phyloP scores from a whole-genome alignment of 2,797 vertebrate genomes.

The Melanotaenia parkinsoni region DNA sequence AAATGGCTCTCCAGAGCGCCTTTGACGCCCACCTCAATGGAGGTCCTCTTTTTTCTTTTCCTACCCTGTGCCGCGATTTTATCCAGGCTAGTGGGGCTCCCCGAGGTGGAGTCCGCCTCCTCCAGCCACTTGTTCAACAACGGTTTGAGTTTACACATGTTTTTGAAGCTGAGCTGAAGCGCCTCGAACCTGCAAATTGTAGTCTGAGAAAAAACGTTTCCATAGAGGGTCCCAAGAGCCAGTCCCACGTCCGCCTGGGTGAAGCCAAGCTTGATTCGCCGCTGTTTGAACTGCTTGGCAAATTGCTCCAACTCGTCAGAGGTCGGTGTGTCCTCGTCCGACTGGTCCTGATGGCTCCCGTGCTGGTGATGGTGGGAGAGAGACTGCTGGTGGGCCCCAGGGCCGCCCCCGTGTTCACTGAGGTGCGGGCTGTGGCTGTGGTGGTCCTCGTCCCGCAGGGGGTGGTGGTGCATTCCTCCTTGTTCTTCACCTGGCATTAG shows the following conservation, averaged over 20 bases:
- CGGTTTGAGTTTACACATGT: slow-evolving; percentile 99
- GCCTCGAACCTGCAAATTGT: slow-evolving; percentile 99
- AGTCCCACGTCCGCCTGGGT: slow-evolving; percentile 96
- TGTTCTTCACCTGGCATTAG: slow-evolving; percentile 89
- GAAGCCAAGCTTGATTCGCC: slow-evolving; percentile 96
- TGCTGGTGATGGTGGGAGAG: slow-evolving; percentile 83
- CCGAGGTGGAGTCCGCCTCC: slow-evolving; percentile 97
- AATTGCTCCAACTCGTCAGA: slow-evolving; percentile 99
- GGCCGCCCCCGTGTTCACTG: slow-evolving; percentile 85
- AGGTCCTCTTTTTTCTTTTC: slow-evolving; percentile 98
- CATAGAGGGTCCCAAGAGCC: slow-evolving; percentile 93
- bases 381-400: slow-evolving; percentile 80
- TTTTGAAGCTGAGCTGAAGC: slow-evolving; percentile 99
- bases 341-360: slow-evolving; percentile 91
- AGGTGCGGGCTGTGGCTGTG: slow-evolving; percentile 89
- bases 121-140: slow-evolving; percentile 99
- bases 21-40: slow-evolving; percentile 98
- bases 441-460: slow-evolving; percentile 86
- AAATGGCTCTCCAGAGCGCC: slow-evolving; percentile 98
- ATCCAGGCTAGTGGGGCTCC: slow-evolving; percentile 98
- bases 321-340: slow-evolving; percentile 98
- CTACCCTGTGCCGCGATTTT: slow-evolving; percentile 98
- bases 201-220: slow-evolving; percentile 97
- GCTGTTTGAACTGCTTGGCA: slow-evolving; percentile 98
- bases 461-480: slow-evolving; percentile 86